Evolutionary conservation across 2,797 vertebrate species (phyloP).

Genomic region (Buceros bicornis): DNA sequence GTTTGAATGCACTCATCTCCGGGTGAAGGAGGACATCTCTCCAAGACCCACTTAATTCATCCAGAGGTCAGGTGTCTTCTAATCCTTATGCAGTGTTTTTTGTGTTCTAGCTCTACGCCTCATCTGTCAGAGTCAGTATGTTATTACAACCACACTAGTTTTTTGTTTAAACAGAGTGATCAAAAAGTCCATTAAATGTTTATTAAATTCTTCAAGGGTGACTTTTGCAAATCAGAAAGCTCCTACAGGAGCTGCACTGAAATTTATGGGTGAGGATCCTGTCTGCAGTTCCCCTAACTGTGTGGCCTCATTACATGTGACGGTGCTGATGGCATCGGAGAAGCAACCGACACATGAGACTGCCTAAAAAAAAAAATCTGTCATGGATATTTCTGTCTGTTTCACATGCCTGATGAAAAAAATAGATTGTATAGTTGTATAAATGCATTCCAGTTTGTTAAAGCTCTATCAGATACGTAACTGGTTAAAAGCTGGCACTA

Average conservation of each 20-base stretch:
- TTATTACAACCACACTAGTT: background rate
- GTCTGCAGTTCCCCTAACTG: fast-evolving
- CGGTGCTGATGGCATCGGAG: background rate
- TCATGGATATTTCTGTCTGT: background rate
- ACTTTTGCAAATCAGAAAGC: background rate
- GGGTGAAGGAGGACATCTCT: background rate
- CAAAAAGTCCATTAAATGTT: background rate
- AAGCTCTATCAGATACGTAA: background rate
- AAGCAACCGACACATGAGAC: background rate
- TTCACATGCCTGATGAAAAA: background rate
- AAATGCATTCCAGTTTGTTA: background rate
- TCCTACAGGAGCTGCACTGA: background rate
- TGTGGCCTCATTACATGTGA: fast-evolving
- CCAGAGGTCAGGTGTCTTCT: background rate
- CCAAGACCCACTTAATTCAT: background rate
- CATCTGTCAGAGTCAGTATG: background rate
- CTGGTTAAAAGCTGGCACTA: background rate
- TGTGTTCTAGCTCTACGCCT: background rate
- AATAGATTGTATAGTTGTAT: background rate
- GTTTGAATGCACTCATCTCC: background rate
- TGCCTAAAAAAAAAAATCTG: background rate
- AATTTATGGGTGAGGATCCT: background rate
- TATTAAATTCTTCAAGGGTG: background rate
- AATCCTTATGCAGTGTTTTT: background rate
- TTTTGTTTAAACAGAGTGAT: background rate